A percentile compares a stretch with the other conserved stretches of the same genome.
phyloP scores from a whole-genome alignment of 1,140 invertebrate species.

The Saxidomus purpurata region DNA sequence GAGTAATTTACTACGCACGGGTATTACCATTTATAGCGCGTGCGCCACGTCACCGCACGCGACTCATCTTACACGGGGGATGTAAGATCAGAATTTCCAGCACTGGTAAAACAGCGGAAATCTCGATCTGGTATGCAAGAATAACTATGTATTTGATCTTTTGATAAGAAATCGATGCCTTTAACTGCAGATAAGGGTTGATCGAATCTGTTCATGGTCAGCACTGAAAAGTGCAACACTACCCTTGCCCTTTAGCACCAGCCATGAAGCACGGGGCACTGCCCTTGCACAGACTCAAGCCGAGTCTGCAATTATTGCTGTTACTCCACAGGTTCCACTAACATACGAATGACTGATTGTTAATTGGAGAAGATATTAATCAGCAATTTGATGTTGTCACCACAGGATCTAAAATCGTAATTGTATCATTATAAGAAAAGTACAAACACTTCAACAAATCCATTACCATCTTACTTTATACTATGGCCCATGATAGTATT shows the following conservation, averaged over 20 bases:
- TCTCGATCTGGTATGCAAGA: slow-evolving; percentile 5
- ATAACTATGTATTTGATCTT: slow-evolving; percentile 11
- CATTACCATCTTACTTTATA: slow-evolving; percentile 32
- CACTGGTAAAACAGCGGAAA: slow-evolving; percentile 9
- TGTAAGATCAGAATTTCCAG: slow-evolving; percentile 6
- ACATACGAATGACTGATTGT: slow-evolving; percentile 41
- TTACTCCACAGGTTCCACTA: slow-evolving; percentile 27
- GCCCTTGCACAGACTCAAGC: slow-evolving; percentile 29
- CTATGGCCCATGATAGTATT: slow-evolving; percentile 35
- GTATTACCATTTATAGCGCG: not conserved
- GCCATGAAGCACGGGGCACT: slow-evolving; percentile 11
- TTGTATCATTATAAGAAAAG: slow-evolving; percentile 42
- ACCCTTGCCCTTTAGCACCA: slow-evolving; percentile 1
- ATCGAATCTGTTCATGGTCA: slow-evolving; percentile 29
- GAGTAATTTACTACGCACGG: slow-evolving; percentile 14
- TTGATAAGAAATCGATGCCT: slow-evolving; percentile 28
- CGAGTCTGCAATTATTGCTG: slow-evolving; percentile 5
- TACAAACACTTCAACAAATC: slow-evolving; percentile 36
- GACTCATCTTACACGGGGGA: not conserved
- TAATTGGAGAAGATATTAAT: slow-evolving; percentile 13
- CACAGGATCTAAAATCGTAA: slow-evolving; percentile 36
- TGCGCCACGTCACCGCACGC: not conserved
- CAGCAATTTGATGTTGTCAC: slow-evolving; percentile 21
- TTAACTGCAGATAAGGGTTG: slow-evolving; percentile 13
- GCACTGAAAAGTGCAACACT: slow-evolving; percentile 34